Evolutionary conservation across 2,797 vertebrate genomes (phyloP).

Genomic region (Momotus momota): DNA sequence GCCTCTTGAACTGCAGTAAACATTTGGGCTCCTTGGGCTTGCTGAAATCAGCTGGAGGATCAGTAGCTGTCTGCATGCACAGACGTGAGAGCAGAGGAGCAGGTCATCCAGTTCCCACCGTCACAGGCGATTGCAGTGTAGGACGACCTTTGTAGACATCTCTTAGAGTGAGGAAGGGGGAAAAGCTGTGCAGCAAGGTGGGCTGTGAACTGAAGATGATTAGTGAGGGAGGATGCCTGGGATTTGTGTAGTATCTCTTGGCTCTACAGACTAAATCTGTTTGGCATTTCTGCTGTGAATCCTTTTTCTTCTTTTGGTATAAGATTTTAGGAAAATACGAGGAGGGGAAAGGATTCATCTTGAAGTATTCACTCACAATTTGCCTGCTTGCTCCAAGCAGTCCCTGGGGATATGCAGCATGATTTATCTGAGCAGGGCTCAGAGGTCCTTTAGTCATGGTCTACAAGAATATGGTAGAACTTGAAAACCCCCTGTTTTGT

Average conservation of each 20-base stretch:
- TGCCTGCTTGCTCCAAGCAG: background rate
- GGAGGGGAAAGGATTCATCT: background rate
- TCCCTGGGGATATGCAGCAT: background rate
- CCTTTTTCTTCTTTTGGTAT: background rate
- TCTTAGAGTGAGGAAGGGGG: background rate
- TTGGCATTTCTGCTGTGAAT: background rate
- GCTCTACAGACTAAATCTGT: background rate
- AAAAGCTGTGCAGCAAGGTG: background rate
- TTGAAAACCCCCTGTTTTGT: background rate
- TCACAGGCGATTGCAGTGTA: fast-evolving
- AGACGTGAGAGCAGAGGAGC: background rate
- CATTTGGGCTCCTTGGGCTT: background rate
- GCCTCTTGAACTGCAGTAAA: background rate
- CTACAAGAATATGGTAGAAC: background rate
- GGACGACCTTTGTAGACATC: background rate
- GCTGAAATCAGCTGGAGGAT: background rate
- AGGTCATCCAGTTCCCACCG: background rate
- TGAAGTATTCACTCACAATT: background rate
- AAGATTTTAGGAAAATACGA: background rate
- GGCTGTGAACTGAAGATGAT: background rate
- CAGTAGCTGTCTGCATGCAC: background rate
- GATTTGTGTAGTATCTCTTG: background rate
- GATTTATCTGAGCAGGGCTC: background rate
- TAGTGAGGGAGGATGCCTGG: background rate
- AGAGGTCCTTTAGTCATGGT: background rate